These are phyloP conservation scores for Hassar affinis DNA, from an alignment of 2,113 vertebrate species.

Conservation along the genomic window DNA sequence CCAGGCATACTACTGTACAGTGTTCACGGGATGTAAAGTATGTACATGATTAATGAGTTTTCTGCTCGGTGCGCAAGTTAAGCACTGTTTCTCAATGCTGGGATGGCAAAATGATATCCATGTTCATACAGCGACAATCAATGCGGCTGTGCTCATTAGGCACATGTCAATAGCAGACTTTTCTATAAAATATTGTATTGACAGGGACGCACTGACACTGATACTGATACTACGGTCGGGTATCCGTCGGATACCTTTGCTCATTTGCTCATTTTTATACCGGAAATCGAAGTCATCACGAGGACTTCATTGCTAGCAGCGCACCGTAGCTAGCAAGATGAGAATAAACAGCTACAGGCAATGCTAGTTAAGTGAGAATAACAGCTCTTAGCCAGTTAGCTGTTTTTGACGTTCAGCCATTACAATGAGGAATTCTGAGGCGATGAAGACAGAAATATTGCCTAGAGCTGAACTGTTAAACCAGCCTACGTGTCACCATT, in stretches of 20 bases:
- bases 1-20: neutral
- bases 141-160: constrained; percentile 20
- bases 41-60: constrained; percentile 12
- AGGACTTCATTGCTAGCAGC: neutral
- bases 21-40: neutral
- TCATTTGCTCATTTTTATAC: neutral
- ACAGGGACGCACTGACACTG: neutral
- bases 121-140: constrained; percentile 13
- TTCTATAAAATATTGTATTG: too few relatives aligned
- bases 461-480: neutral
- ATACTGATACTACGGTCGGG: neutral
- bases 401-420: neutral
- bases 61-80: neutral
- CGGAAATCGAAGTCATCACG: too few relatives aligned
- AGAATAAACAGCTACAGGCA: neutral
- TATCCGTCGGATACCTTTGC: neutral
- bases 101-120: neutral
- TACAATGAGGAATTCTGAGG: neutral
- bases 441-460: neutral
- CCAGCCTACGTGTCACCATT: neutral
- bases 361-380: neutral
- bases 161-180: neutral
- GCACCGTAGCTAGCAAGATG: neutral
- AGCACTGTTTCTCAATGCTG: neutral
- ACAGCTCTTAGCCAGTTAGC: neutral